A percentile compares a stretch with the other conserved stretches of the same genome.
These are phyloP conservation scores for Nebria ingens DNA, from an alignment of 1,140 invertebrate genomes.

Conservation along the genomic window DNA sequence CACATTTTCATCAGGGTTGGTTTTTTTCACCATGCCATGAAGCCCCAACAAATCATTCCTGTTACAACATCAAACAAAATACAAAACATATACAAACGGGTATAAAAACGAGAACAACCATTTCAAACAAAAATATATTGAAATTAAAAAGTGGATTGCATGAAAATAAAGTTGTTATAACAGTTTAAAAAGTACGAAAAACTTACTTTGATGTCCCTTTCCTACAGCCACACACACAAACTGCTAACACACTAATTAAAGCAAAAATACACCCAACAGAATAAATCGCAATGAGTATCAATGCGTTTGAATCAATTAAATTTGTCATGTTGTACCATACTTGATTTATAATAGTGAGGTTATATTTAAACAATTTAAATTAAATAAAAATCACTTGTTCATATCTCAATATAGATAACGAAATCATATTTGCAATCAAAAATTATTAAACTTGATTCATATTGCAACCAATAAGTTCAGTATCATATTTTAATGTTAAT, in stretches of 20 bases:
- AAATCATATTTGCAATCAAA: too few species aligned
- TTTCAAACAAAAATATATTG: not conserved
- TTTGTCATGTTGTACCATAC: not conserved
- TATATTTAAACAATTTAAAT: too few species aligned
- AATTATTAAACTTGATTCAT: too few species aligned
- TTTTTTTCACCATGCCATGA: constrained; percentile 43
- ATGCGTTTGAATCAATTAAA: not conserved
- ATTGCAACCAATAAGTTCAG: too few species aligned
- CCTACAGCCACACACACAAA: constrained; percentile 31
- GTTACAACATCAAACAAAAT: constrained; percentile 19
- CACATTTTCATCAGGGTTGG: constrained; percentile 41
- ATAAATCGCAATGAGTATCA: not conserved
- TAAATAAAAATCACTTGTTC: too few species aligned
- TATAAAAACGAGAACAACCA: too few species aligned
- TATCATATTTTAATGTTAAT: too few species aligned
- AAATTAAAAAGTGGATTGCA: not conserved
- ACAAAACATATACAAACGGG: constrained; percentile 21
- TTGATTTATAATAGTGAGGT: not conserved
- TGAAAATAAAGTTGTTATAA: too few species aligned
- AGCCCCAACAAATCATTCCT: constrained; percentile 40
- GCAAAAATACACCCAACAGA: constrained; percentile 11
- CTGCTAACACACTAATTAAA: constrained; percentile 30
- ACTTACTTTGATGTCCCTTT: constrained; percentile 33
- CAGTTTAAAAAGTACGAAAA: too few species aligned
- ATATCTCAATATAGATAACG: too few species aligned